Evolutionary conservation across 2,888 invertebrate genomes (phyloP).

Genomic region (Caenorhabditis sp.): DNA sequence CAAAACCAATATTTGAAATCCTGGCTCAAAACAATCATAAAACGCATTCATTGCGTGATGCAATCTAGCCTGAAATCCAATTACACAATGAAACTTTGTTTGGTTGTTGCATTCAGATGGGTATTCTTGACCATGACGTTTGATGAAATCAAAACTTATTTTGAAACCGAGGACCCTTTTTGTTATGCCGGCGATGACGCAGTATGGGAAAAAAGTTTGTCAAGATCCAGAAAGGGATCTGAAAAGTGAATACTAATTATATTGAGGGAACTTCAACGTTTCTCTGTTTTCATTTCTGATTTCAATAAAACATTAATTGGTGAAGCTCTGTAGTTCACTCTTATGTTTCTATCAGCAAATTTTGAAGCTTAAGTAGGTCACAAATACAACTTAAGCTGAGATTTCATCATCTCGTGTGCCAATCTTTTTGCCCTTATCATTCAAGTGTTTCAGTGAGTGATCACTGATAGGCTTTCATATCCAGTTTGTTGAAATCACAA

Average conservation of each 20-base stretch:
- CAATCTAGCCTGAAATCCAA: neutral
- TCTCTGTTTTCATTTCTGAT: too few relatives aligned
- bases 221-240: neutral
- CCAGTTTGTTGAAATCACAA: too few relatives aligned
- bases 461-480: neutral
- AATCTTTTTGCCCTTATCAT: neutral
- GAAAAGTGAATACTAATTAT: too few relatives aligned
- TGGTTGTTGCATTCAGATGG: neutral
- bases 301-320: too few relatives aligned
- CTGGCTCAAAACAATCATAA: neutral
- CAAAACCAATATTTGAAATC: neutral
- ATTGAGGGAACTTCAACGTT: too few relatives aligned
- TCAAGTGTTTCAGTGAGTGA: neutral
- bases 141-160: constrained; percentile 5
- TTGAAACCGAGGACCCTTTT: neutral
- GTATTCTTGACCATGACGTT: constrained; percentile 8
- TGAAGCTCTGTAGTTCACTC: too few relatives aligned
- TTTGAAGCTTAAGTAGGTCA: too few relatives aligned
- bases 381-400: too few relatives aligned
- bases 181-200: constrained; percentile 4
- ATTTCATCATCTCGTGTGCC: neutral
- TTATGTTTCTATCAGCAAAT: too few relatives aligned
- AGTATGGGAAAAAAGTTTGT: too few relatives aligned
- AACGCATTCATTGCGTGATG: neutral
- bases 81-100: too few relatives aligned